These are phyloP conservation scores for Accipiter cooperii DNA, from an alignment of 2,113 vertebrate genomes.

Conservation along the genomic window DNA sequence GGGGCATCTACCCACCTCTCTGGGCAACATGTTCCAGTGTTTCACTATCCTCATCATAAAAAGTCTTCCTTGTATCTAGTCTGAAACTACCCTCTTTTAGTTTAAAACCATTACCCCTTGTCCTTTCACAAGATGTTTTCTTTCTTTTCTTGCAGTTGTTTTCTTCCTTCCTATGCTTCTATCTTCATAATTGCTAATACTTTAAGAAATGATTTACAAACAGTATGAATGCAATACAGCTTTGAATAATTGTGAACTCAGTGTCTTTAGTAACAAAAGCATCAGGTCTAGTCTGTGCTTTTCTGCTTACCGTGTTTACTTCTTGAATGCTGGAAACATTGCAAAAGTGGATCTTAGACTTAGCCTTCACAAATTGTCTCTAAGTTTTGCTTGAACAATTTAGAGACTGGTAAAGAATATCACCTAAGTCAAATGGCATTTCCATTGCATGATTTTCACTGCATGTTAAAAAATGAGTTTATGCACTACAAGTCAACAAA, in stretches of 20 bases:
- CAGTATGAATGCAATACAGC: neutral
- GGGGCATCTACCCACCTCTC: neutral
- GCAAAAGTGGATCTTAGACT: neutral
- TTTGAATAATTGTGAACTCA: neutral
- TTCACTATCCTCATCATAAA: fast-evolving
- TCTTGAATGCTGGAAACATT: neutral
- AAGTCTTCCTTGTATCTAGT: neutral
- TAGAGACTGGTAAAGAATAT: neutral
- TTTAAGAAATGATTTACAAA: neutral
- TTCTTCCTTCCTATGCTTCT: neutral
- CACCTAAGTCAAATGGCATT: constrained; percentile 2
- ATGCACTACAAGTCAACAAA: constrained; percentile 55
- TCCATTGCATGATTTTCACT: neutral
- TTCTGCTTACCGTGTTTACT: neutral
- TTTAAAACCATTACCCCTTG: neutral
- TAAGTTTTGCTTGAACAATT: constrained; percentile 8
- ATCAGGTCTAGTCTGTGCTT: neutral
- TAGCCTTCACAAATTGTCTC: neutral
- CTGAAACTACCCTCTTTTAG: neutral
- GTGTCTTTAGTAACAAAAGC: neutral
- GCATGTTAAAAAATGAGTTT: constrained; percentile 18
- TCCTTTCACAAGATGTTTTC: neutral
- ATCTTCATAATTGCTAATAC: neutral
- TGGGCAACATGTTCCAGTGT: neutral
- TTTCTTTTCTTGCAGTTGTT: neutral